These are phyloP conservation scores for Hirtodrosophila alboralis DNA, from an alignment of 2,888 invertebrate genomes.

Conservation along the genomic window DNA sequence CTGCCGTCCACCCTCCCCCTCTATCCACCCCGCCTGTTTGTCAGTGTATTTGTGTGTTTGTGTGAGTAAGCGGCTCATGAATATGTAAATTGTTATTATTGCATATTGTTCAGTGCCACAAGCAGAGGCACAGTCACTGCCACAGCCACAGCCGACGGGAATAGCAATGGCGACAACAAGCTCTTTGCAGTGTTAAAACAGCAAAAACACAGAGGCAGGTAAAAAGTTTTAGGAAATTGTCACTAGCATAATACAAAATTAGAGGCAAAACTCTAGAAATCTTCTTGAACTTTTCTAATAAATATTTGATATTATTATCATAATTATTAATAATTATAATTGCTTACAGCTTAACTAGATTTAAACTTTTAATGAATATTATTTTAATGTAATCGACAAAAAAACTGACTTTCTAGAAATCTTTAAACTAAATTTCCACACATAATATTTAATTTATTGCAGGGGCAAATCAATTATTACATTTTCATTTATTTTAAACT, in stretches of 20 bases:
- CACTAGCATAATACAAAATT: conserved; percentile 32
- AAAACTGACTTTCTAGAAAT: too few species aligned
- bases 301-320: too few species aligned
- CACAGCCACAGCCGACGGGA: conserved; percentile 9
- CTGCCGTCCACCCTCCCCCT: conserved; percentile 42
- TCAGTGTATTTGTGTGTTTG: conserved; percentile 64
- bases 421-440: too few species aligned
- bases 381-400: too few species aligned
- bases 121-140: conserved; percentile 14
- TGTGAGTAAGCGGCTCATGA: conserved; percentile 70
- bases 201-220: conserved; percentile 39
- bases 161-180: conserved; percentile 26
- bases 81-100: conserved; percentile 79
- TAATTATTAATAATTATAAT: too few species aligned
- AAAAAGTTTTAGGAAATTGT: conserved; percentile 27
- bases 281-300: conserved; percentile 18
- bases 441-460: too few species aligned
- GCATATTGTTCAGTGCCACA: conserved; percentile 73
- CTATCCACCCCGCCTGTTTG: conserved; percentile 27
- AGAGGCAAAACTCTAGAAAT: conserved; percentile 16
- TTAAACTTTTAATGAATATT: too few species aligned
- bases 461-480: too few species aligned
- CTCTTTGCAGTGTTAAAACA: conserved; percentile 26
- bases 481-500: too few species aligned
- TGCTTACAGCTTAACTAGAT: too few species aligned